Conservation (phyloP, 2,797 vertebrate genomes). For the Schizothorax lantsangensis region DNA sequence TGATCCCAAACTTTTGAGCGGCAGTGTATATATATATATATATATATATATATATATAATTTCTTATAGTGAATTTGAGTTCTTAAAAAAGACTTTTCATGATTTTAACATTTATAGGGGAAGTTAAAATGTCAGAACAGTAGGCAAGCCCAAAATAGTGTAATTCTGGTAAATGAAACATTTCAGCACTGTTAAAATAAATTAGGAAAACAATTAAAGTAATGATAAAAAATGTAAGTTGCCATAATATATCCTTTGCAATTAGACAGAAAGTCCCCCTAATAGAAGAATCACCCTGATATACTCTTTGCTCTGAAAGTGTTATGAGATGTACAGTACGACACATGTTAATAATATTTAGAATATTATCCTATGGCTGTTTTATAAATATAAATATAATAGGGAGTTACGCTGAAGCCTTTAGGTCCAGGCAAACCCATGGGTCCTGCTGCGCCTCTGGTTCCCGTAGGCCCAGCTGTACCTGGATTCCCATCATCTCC, state of each 20-base stretch:
- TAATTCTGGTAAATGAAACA: background rate
- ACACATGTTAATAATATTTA: background rate
- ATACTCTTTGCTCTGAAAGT: background rate
- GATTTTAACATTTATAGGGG: background rate
- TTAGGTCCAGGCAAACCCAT: slow-evolving; percentile 97
- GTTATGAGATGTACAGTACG: background rate
- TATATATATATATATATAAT: too few relatives aligned
- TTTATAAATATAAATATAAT: slow-evolving; percentile 26
- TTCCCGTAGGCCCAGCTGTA: slow-evolving; percentile 86
- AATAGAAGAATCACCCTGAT: background rate
- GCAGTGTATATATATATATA: too few relatives aligned
- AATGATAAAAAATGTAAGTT: background rate
- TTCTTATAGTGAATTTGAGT: background rate
- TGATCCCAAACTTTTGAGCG: too few relatives aligned
- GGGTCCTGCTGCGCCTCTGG: slow-evolving; percentile 85
- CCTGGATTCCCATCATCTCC: slow-evolving; percentile 95
- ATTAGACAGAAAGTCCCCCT: background rate
- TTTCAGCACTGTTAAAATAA: background rate
- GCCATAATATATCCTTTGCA: background rate
- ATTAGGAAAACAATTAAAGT: background rate
- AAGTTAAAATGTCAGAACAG: background rate
- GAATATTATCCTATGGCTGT: background rate
- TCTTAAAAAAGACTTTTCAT: too few relatives aligned
- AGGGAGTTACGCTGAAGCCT: slow-evolving; percentile 88
- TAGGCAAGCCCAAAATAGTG: background rate